Base-by-base conservation (phyloP, 2,113 vertebrate species). In the Poecile atricapillus region DNA sequence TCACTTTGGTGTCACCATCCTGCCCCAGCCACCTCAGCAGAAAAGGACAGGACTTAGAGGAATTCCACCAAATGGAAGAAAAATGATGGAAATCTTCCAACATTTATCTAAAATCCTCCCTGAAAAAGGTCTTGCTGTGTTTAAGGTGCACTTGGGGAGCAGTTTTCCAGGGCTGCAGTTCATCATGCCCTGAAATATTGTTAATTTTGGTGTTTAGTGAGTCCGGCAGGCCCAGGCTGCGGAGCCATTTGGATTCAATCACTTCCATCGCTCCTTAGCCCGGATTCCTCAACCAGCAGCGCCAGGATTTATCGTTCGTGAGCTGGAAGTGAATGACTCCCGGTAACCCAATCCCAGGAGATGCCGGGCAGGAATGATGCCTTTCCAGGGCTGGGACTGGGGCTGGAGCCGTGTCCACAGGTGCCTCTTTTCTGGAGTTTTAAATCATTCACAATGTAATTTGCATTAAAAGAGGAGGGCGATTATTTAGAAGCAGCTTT, bases 181-280 rank as follows among this genome's bases (percentile, higher is more conserved):
- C 21, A 41, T 94, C 89, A 43, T 19, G 11, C 37, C 63, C 89
- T 0, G 0, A 12, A 46, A 60, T 47, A n/a, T 46, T 79, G 93
- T 58, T 87, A 53, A 90, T 93, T 83, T 74, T 35, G 55, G 75
- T 64, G 9, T 23, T 76, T 20, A 88, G 82, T 31, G 84, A 55
- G 70, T 3, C 4, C 7, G 67, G 44, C 87, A 83, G 84, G 87
- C 67, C 55, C 0, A 39, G 82, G 62, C 83, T 63, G 50, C 2
- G 37, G 81, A 69, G 78, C 83, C 94, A 89, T 95, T 96, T 95
- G 96, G 95, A 76, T 96, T 93, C 65, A 95, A 97, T 96, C 88
- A 5, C 84, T 90, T 43, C 93, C 91, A 53, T 43, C 74, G 12
- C 84, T 91, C 65, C 79, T 77, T 2, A 88, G 76, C 90, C 82